Evolutionary conservation across 2,888 invertebrate species (phyloP).

Genomic region (Melinaea marsaeus): DNA sequence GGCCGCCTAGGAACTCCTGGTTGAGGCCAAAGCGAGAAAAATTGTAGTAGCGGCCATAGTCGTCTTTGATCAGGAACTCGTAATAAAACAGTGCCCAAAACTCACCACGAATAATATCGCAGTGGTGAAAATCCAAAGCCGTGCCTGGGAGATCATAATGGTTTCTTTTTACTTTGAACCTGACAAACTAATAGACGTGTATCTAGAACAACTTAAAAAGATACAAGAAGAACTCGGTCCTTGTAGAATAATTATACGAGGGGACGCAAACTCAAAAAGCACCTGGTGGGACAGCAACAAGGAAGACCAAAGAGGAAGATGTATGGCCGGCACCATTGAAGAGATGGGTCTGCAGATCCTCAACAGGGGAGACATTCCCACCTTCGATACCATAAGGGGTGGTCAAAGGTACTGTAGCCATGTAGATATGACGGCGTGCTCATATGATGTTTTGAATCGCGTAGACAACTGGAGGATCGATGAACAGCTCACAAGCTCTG

Average conservation of each 20-base stretch:
- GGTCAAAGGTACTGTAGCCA: constrained; percentile 8
- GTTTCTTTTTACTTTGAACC: neutral
- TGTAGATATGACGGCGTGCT: constrained; percentile 10
- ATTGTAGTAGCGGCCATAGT: neutral
- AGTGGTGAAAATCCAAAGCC: too few species aligned
- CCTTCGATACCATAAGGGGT: constrained; percentile 21
- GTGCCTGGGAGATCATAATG: too few species aligned
- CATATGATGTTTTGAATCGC: constrained; percentile 9
- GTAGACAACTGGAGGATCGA: constrained; percentile 23
- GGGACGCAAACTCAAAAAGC: constrained; percentile 25
- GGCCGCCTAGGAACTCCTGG: constrained; percentile 3
- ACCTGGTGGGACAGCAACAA: constrained; percentile 29
- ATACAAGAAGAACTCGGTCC: too few species aligned
- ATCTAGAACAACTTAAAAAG: too few species aligned
- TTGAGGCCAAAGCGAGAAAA: constrained; percentile 5
- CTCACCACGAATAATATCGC: too few species aligned
- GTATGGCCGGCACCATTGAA: constrained; percentile 2
- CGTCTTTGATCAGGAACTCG: too few species aligned
- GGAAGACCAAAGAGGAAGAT: constrained; percentile 25
- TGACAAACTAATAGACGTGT: constrained; percentile 9
- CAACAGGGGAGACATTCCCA: constrained; percentile 17
- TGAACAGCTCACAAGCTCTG: constrained; percentile 15
- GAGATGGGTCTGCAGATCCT: constrained; percentile 14
- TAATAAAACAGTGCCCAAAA: too few species aligned
- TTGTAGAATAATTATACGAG: constrained; percentile 12